Base-by-base conservation (phyloP, 2,797 vertebrate species). In the Brachymystax lenok region DNA sequence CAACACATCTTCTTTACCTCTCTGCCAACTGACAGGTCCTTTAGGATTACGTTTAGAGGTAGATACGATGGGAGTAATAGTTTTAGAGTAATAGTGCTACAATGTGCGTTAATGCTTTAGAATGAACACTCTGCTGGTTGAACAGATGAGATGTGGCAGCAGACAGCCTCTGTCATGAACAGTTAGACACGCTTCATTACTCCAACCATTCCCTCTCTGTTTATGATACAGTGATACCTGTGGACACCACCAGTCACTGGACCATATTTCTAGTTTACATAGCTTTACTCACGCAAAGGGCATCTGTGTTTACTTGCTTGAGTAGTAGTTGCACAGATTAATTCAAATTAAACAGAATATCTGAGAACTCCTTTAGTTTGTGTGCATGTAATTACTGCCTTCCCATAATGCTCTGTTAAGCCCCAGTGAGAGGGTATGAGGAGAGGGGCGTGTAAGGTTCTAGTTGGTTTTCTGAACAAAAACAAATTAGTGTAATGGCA, bases 151-250 rank as follows among this genome's bases (percentile, higher is more conserved):
- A 88, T 85, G 86, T 87, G 86, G 85, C 87, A 89, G 86, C 84
- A 85, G 88, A 87, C 89, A 90, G 87, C 81, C 86, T 79, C 89
- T 88, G 89, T 91, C 89, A 90, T 27, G 77, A 87, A 77, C 82
- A 89, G 89, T 92, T 90, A 91, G 79, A 90, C 88, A 90, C 87
- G 88, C 83, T 88, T 70, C 86, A 81, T 86, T 80, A 87, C 77
- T 88, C 85, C 83, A 79, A 87, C 85, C 40, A 46, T 46, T 69
- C 21, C 68, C 3, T 61, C 83, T 88, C 67, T 74, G 77, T 84
- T 84, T 75, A 84, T 61, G 51, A 86, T 75, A 82, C 85, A 7
- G 3, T 21, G 8, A 33, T 85, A 91, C 88, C 86, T 88, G 79
- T 89, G 85, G 83, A 79, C 81, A 84, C 46, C 86, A 83, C 90